phyloP scores from a whole-genome alignment of 2,113 vertebrate genomes.

The Chloropsis cyanopogon region DNA sequence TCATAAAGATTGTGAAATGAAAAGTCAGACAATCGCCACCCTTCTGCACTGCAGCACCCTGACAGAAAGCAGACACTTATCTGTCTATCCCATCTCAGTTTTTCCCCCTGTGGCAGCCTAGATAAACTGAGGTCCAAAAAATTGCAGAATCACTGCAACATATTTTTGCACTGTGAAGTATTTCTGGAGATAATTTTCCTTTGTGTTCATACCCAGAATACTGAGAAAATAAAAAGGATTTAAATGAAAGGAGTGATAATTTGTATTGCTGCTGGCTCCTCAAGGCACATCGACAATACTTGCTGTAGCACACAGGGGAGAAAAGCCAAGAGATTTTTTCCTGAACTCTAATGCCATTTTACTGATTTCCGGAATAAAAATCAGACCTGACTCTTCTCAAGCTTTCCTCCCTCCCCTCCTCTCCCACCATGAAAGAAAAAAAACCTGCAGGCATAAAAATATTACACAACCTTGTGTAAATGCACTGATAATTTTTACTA shows the following conservation, averaged over 20 bases:
- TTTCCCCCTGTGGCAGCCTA: not conserved
- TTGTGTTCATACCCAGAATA: not conserved
- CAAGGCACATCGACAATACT: not conserved
- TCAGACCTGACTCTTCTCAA: not conserved
- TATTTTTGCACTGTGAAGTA: not conserved
- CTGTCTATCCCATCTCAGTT: not conserved
- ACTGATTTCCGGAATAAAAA: not conserved
- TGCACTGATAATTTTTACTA: not conserved
- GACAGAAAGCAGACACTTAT: not conserved
- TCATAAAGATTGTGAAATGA: not conserved
- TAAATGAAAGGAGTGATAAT: not conserved
- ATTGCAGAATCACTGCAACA: not conserved
- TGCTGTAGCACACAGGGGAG: not conserved
- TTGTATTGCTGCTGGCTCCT: not conserved
- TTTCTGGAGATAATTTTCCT: not conserved
- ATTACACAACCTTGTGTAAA: not conserved
- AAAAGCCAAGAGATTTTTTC: not conserved
- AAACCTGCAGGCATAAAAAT: not conserved
- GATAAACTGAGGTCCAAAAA: not conserved
- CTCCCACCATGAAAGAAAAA: not conserved
- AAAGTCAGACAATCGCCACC: not conserved
- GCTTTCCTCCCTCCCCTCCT: not conserved
- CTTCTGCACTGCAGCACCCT: not conserved
- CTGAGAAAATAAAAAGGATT: not conserved
- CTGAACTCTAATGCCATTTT: not conserved